phyloP scores from a whole-genome alignment of 1,140 invertebrate genomes.

The Heterodera carotae region DNA sequence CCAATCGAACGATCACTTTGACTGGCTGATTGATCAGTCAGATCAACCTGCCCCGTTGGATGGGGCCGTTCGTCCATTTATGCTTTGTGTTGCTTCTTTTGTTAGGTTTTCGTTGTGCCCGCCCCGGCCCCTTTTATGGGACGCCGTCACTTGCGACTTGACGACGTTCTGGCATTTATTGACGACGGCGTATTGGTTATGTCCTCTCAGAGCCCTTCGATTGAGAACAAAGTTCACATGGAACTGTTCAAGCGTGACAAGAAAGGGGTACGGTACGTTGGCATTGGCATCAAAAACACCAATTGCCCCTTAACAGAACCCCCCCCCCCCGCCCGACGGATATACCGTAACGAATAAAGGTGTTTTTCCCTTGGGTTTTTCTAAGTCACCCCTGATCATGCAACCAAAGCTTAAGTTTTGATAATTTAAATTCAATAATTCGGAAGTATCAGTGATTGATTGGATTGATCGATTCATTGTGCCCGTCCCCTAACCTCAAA shows the following conservation, averaged over 20 bases:
- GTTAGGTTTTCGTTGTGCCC: slow-evolving; percentile 44
- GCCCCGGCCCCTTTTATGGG: slow-evolving; percentile 30
- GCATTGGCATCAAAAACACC: too few species aligned
- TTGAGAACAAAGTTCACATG: slow-evolving; percentile 5
- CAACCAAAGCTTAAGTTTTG: too few species aligned
- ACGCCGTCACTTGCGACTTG: slow-evolving; percentile 37
- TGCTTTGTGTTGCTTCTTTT: neutral
- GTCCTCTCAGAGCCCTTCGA: slow-evolving; percentile 31
- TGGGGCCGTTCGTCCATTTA: neutral
- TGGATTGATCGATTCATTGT: too few species aligned
- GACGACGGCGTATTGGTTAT: slow-evolving; percentile 52
- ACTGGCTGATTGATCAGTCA: neutral
- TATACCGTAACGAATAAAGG: slow-evolving; percentile 11
- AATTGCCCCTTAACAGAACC: too few species aligned
- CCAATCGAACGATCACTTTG: neutral
- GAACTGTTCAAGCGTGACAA: slow-evolving; percentile 24
- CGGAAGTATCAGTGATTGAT: too few species aligned
- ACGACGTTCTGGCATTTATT: slow-evolving; percentile 54
- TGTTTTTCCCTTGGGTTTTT: too few species aligned
- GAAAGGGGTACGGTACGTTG: slow-evolving; percentile 25
- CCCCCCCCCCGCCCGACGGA: neutral
- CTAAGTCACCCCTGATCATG: too few species aligned
- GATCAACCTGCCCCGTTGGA: too few species aligned
- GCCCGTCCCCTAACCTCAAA: too few species aligned
- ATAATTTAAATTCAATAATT: too few species aligned